A percentile compares a stretch with the other conserved stretches of the same genome.
Evolutionary conservation across 2,888 invertebrate species (phyloP).

Genomic region (Lasioglossum leucozonium): DNA sequence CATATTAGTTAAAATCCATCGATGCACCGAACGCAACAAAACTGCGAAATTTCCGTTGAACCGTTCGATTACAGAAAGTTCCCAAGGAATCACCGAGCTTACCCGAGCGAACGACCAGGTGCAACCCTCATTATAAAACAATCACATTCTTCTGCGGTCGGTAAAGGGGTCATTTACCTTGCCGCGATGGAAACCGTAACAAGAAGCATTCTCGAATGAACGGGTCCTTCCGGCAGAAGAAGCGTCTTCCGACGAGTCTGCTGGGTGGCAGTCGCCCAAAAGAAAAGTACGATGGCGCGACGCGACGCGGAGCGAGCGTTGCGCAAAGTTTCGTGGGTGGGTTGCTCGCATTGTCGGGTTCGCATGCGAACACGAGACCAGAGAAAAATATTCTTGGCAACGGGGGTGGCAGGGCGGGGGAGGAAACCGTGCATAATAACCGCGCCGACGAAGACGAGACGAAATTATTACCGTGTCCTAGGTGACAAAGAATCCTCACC

Average conservation of each 20-base stretch:
- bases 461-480: slow-evolving; percentile 63
- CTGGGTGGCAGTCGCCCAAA: not conserved
- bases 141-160: not conserved
- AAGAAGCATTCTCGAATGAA: slow-evolving; percentile 8
- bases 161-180: not conserved
- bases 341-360: slow-evolving; percentile 44
- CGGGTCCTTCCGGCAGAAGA: not conserved
- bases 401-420: slow-evolving; percentile 21
- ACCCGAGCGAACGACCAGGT: not conserved
- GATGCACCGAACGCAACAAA: too few species aligned
- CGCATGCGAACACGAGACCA: slow-evolving; percentile 20
- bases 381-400: slow-evolving; percentile 33
- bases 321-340: slow-evolving; percentile 16
- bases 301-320: slow-evolving; percentile 32
- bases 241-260: slow-evolving; percentile 7
- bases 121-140: slow-evolving; percentile 5
- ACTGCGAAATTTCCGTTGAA: not conserved
- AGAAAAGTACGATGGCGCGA: slow-evolving; percentile 8
- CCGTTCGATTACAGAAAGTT: not conserved
- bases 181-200: slow-evolving; percentile 5
- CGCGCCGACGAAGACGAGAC: slow-evolving; percentile 51
- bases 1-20: not conserved
- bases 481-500: slow-evolving; percentile 67
- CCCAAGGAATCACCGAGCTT: not conserved
- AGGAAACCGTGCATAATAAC: slow-evolving; percentile 54